Percentiles rank a stretch among this genome's conserved stretches.
Evolutionary conservation across 2,888 invertebrate genomes (phyloP).

Genomic region (Itoplectis maculator): DNA sequence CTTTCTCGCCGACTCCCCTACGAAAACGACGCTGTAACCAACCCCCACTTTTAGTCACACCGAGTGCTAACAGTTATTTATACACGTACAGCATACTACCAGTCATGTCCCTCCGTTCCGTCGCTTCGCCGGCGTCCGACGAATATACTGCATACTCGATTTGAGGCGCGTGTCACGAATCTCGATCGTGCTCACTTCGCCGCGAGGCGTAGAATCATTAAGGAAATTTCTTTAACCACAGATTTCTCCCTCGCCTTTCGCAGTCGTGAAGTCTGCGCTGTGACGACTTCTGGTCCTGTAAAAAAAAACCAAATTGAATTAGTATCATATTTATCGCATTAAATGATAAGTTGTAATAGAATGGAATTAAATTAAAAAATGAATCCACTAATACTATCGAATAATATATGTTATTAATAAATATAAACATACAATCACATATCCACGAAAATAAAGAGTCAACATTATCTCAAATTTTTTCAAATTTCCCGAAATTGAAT

Average conservation of each 20-base stretch:
- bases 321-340: neutral
- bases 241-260: conserved; percentile 51
- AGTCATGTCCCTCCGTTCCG: conserved; percentile 28
- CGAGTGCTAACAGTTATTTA: conserved; percentile 79
- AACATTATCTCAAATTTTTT: no score
- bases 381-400: no score
- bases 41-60: conserved; percentile 78
- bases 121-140: neutral
- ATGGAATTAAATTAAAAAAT: no score
- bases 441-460: no score
- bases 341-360: neutral
- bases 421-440: no score
- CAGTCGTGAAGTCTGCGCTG: neutral
- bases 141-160: conserved; percentile 29
- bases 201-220: conserved; percentile 60
- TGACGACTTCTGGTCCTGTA: neutral
- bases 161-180: conserved; percentile 63
- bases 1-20: conserved; percentile 63
- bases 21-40: conserved; percentile 64
- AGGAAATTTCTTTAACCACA: conserved; percentile 64
- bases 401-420: no score
- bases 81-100: conserved; percentile 65
- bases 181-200: conserved; percentile 64
- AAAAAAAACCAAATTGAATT: neutral
- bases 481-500: no score